Evolutionary conservation across 2,888 invertebrate species (phyloP).

Genomic region (Troilus luridus): DNA sequence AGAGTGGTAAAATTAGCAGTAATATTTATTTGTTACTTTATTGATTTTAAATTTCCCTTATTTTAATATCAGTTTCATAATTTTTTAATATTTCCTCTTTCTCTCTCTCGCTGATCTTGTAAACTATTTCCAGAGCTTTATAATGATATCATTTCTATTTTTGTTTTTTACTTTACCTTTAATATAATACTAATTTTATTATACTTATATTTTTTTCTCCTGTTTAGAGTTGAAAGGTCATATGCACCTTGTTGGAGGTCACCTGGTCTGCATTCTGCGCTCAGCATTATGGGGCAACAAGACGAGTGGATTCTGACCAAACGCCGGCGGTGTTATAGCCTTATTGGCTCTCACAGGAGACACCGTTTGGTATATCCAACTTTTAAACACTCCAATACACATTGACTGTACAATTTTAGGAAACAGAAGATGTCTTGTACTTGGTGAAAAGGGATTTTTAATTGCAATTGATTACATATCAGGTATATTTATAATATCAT

Average conservation of each 20-base stretch:
- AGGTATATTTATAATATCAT: conserved; percentile 68
- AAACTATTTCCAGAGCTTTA: not conserved
- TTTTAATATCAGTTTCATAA: too few relatives aligned
- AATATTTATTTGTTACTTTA: too few relatives aligned
- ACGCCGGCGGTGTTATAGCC: conserved; percentile 79
- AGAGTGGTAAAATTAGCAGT: too few relatives aligned
- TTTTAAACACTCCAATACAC: conserved; percentile 75
- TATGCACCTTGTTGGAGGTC: conserved; percentile 80
- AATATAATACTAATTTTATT: not conserved
- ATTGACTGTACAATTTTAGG: conserved; percentile 82
- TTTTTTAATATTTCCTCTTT: not conserved
- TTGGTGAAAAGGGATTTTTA: conserved; percentile 78
- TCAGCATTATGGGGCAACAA: conserved; percentile 70
- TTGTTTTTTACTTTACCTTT: not conserved
- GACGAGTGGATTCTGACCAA: conserved; percentile 69
- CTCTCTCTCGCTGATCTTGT: not conserved
- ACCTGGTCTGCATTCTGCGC: conserved; percentile 81
- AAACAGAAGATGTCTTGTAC: conserved; percentile 81
- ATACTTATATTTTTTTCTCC: not conserved
- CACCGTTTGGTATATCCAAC: conserved; percentile 81
- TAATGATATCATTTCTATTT: not conserved
- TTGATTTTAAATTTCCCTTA: too few relatives aligned
- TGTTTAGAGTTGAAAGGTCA: conserved; percentile 74
- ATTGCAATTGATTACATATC: conserved; percentile 76
- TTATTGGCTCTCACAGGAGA: conserved; percentile 80